Base-by-base conservation (phyloP, 2,888 invertebrate genomes). In the Eumerus sabulonum region DNA sequence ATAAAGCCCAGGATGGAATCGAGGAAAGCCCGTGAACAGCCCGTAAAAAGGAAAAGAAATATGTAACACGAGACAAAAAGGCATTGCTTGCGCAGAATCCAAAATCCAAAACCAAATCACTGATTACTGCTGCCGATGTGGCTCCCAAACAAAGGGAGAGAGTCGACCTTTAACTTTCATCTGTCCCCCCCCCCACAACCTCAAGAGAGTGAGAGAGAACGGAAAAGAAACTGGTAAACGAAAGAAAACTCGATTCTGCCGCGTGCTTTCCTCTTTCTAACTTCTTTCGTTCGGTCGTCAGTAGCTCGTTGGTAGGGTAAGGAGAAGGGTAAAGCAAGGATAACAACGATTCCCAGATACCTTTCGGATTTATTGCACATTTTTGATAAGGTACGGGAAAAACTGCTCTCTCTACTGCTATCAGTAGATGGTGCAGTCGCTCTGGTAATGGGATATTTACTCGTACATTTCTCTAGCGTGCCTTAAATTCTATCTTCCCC, bases 111-210 rank as follows among this genome's bases (percentile, higher is more conserved):
- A 38, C 36, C 19, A 60, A 45, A 18, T 48, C 53, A 16, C 12
- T 17, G 9, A 51, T 50, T 47, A 40, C 45, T 54, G 62, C 48
- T 50, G 36, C 7, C 9, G 13, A n/a, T 48, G 14, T 1, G 1
- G 35, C 35, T 19, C 63, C n/a, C 59, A 64, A 79, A 70, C 73
- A 79, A 79, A 79, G 64, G 77, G 73, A 77, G 73, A 77, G 77
- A 77, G 67, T 77, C 77, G 73, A 73, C 77, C 73, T 77, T 72
- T 63, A 72, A 57, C 76, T 16, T 53, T 57, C 44, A 27, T 60
- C 9, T n/a, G 59, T 45, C 18, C 50, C 17, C 14, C 19, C 17
- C 14, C 17, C 14, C 40, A 60, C 59, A 47, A 19, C 38, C 38
- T 60, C 12, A 48, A 9, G 44, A 53, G 38, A 16, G 9, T 13